Conservation (phyloP, 1,140 invertebrate genomes). For the Chironomus tepperi region DNA sequence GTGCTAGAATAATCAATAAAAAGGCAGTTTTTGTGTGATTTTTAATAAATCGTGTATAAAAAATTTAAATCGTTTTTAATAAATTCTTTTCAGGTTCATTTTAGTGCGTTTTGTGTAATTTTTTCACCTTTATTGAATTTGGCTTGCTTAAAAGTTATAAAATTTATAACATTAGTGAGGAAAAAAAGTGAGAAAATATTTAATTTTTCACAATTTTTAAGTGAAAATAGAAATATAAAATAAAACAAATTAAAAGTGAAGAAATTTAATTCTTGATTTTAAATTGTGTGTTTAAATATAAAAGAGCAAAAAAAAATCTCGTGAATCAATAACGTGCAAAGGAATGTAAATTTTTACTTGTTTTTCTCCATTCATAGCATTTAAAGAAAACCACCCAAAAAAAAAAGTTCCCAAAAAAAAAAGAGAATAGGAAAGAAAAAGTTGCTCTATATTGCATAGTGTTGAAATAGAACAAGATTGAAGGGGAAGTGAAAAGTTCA, state of each 20-base stretch:
- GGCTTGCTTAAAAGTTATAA: too few relatives aligned
- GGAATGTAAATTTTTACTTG: not conserved
- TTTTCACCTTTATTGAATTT: too few relatives aligned
- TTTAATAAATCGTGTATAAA: not conserved
- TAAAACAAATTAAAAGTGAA: not conserved
- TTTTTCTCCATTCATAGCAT: not conserved
- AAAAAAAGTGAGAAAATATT: not conserved
- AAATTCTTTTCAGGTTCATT: not conserved
- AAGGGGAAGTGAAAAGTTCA: not conserved
- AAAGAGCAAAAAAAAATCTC: not conserved
- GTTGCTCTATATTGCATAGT: not conserved
- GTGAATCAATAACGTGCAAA: not conserved
- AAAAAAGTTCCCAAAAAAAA: not conserved
- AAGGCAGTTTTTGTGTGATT: not conserved
- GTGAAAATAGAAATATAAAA: not conserved
- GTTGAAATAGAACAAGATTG: not conserved
- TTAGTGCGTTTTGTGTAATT: too few relatives aligned
- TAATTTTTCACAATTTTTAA: not conserved
- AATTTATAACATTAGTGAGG: not conserved
- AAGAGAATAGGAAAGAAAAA: not conserved
- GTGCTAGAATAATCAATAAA: not conserved
- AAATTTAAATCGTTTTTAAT: not conserved
- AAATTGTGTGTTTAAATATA: not conserved
- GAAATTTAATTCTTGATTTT: not conserved
- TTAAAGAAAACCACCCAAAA: not conserved